phyloP scores from a whole-genome alignment of 2,113 vertebrate species.

The Okapia johnstoni region DNA sequence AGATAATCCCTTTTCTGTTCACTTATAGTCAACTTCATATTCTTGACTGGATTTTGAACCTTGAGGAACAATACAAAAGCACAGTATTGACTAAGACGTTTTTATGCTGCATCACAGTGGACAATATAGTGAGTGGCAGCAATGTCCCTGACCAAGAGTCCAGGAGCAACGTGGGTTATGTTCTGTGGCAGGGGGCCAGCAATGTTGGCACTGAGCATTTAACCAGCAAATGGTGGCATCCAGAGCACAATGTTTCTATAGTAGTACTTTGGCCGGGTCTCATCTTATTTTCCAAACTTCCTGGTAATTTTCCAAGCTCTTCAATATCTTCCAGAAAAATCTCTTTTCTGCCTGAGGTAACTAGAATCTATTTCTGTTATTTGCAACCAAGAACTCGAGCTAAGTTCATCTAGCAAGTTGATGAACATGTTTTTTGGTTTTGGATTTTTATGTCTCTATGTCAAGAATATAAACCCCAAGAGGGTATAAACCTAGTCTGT shows the following conservation, averaged over 20 bases:
- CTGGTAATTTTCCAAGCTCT: background rate
- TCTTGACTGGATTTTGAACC: background rate
- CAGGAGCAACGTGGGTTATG: background rate
- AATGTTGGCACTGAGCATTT: background rate
- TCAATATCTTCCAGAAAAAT: background rate
- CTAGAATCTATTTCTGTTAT: background rate
- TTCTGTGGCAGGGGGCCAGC: background rate
- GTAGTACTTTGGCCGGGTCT: background rate
- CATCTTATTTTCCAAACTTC: background rate
- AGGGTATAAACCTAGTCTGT: background rate
- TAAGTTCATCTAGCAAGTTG: background rate
- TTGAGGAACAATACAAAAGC: background rate
- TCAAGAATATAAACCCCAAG: background rate
- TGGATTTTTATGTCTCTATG: background rate
- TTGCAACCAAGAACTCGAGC: background rate
- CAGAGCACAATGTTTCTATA: background rate
- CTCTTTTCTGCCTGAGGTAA: background rate
- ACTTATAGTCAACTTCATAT: background rate
- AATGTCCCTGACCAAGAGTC: background rate
- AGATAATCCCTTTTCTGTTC: background rate
- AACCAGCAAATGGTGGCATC: background rate
- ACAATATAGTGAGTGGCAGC: background rate
- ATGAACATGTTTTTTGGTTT: background rate
- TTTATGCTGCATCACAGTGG: background rate
- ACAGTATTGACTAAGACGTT: background rate